Conservation (phyloP, 2,113 vertebrate species). For the Mus musculus region GRCm39 chr5:138704501-138705000, state of each 20-base stretch:
- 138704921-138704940: background rate
- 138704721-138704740: background rate
- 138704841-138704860: background rate
- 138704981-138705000: background rate
- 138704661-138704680: background rate
- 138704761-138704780: background rate
- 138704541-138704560: background rate
- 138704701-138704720: background rate
- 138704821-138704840: background rate
- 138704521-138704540: background rate
- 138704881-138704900: rapidly evolving
- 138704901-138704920: background rate
- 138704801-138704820: background rate
- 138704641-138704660: background rate
- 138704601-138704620: background rate
- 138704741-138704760: background rate
- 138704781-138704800: background rate
- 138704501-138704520: background rate
- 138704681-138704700: background rate
- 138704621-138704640: background rate
- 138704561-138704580: background rate
- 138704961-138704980: background rate
- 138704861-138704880: too few relatives aligned
- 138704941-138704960: background rate
- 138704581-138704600: background rate